Base-by-base conservation (phyloP, 2,797 vertebrate species). In the Sebastes flavidus region DNA sequence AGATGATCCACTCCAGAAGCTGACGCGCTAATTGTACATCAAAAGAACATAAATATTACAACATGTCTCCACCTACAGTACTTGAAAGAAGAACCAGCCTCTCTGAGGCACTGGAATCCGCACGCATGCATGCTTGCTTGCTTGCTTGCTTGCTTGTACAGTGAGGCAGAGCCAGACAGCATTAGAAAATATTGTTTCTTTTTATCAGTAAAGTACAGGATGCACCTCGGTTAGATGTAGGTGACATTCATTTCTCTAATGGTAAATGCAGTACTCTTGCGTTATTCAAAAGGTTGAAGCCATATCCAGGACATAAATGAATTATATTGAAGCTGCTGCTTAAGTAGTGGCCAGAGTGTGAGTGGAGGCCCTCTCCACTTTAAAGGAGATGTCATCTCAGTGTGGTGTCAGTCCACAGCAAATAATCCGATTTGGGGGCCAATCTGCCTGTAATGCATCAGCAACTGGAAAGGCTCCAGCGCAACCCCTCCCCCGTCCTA, bases 381-480 rank as follows among this genome's bases (percentile, higher is more conserved):
- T 94, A 94, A 95, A 94, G 94, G 93, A 95, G 93, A 95, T 94
- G 95, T 95, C 94, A 95, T 95, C 92, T 94, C 89, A 80, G 91
- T 93, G 92, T 93, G 90, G 93, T 95, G 95, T 95, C 95, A 94
- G 92, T 93, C 93, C 93, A 88, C 92, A 93, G 92, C 94, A 95
- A 95, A 95, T 95, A 95, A 95, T 95, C 94, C 92, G 93, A 96
- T 95, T 96, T 96, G 91, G 91, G 92, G 92, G 89, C 88, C 92
- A 94, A 94, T 94, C 94, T 95, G 93, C 89, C 94, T 94, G 94
- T 95, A 95, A 95, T 94, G 94, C 94, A 95, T 95, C 94, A 94
- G 93, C 92, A 89, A 94, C 92, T 92, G 92, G 90, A 94, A 92
- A 89, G 83, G 91, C 91, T 94, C 93, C 93, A 94, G 90, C 85